These are phyloP conservation scores for Leptoteleia sp. DNA, from an alignment of 1,140 invertebrate species.

Conservation along the genomic window DNA sequence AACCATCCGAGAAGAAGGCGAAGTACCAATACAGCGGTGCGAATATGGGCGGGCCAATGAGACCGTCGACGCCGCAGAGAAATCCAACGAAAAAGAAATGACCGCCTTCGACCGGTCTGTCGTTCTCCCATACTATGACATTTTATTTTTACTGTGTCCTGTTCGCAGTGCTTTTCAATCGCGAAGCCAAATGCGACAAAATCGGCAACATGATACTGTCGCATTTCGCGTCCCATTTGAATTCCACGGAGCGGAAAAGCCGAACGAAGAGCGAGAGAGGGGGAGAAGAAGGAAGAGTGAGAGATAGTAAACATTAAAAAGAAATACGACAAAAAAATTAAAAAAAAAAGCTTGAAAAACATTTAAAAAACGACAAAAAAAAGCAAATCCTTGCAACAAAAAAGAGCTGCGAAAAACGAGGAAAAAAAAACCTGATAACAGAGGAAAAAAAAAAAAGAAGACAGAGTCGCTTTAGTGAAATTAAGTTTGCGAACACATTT, in stretches of 20 bases:
- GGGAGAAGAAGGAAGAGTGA: slow-evolving; percentile 1
- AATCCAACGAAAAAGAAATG: slow-evolving; percentile 92
- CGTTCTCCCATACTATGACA: slow-evolving; percentile 76
- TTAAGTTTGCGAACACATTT: slow-evolving; percentile 54
- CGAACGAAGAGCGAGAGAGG: slow-evolving; percentile 11
- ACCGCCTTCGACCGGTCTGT: slow-evolving; percentile 75
- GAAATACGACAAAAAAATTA: slow-evolving; percentile 1
- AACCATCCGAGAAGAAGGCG: slow-evolving; percentile 99
- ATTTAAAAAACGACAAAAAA: slow-evolving; percentile 22
- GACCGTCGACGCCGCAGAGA: slow-evolving; percentile 94
- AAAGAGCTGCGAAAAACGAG: no score
- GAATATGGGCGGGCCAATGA: slow-evolving; percentile 85
- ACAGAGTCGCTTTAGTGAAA: slow-evolving; percentile 47
- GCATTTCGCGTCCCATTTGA: slow-evolving; percentile 65
- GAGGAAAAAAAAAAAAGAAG: slow-evolving; percentile 29
- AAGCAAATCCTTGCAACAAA: not conserved
- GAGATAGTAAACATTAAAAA: slow-evolving; percentile 2
- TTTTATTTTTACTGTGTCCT: slow-evolving; percentile 70
- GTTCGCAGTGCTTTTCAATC: slow-evolving; percentile 45
- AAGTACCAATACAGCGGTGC: slow-evolving; percentile 97
- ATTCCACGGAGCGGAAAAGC: slow-evolving; percentile 2
- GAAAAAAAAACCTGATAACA: slow-evolving; percentile 6
- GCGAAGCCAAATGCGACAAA: slow-evolving; percentile 54
- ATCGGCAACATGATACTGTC: no score
- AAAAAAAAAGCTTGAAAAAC: slow-evolving; percentile 9